Evolutionary conservation across 2,113 vertebrate genomes (phyloP).

Genomic region (Notarius quadriscutis): DNA sequence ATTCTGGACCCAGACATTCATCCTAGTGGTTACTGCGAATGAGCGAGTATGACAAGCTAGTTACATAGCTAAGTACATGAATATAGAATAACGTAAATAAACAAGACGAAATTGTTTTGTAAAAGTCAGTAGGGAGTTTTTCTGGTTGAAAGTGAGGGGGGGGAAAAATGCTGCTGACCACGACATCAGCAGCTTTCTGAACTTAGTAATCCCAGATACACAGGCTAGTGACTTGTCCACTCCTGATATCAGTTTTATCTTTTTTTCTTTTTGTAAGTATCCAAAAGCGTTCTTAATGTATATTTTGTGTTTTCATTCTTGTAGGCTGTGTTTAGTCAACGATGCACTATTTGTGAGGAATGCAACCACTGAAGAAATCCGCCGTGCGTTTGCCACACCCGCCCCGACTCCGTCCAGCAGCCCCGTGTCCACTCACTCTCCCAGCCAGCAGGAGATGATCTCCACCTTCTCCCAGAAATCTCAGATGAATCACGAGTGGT

Average conservation of each 20-base stretch:
- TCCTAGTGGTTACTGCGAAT: not conserved
- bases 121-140: not conserved
- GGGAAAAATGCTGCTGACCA: not conserved
- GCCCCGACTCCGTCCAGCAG: slow-evolving; percentile 89
- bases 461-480: slow-evolving; percentile 83
- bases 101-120: not conserved
- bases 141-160: not conserved
- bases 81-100: not conserved
- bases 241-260: not conserved
- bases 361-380: slow-evolving; percentile 84
- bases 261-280: not conserved
- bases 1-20: not conserved
- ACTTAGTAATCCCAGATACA: not conserved
- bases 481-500: slow-evolving; percentile 94
- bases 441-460: slow-evolving; percentile 88
- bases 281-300: not conserved
- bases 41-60: not conserved
- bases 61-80: not conserved
- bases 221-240: not conserved
- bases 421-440: slow-evolving; percentile 82
- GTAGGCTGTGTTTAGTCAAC: slow-evolving; percentile 87
- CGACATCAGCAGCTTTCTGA: not conserved
- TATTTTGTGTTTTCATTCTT: slow-evolving; percentile 13
- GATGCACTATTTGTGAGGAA: slow-evolving; percentile 88
- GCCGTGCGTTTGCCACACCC: slow-evolving; percentile 81